Evolutionary conservation across 2,888 invertebrate species (phyloP), one percentile per base, ranked within the genome.

Genomic region (Eumerus sabulonum): DNA sequence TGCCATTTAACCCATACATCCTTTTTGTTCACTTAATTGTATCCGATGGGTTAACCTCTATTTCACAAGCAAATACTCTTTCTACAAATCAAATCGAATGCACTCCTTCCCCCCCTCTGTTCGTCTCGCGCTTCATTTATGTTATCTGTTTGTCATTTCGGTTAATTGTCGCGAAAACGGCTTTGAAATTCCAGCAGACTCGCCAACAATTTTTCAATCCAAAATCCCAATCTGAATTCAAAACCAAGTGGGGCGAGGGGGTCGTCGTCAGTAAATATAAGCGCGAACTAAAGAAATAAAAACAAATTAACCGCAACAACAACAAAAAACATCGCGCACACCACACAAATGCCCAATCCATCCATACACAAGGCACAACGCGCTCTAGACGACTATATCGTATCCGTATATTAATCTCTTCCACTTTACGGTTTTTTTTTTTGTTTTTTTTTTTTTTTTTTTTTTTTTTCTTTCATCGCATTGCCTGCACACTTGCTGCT

Each of bases 131-230:
- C n/a, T n/a, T n/a, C n/a, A n/a, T n/a, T n/a, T n/a, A 50, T 71
- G 71, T 63, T 63, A 64, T 72, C 57, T 64, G 72, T 72, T 57
- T 72, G 72, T 64, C 64, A 59, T 72, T 72, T 72, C 64, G 47
- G n/a, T 72, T 72, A 72, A 72, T 72, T 72, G 72, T 72, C 64
- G 72, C 72, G n/a, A 72, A 72, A 72, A 72, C 57, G 72, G 64
- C 72, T 63, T 72, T 72, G 72, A 72, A 64, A 72, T 72, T 72
- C 72, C 72, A 72, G 47, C 64, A 51, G 59, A 71, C 56, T 63
- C 62, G 36, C 54, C 62, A 71, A 56, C 66, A 50, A 44, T 57
- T 67, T 48, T 53, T n/a, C n/a, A n/a, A n/a, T n/a, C n/a, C n/a
- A n/a, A n/a, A 60, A 68, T 60, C 62, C 54, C 11, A 57, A 14